Conservation (phyloP, 2,888 invertebrate species). For the Venusia cambrica region DNA sequence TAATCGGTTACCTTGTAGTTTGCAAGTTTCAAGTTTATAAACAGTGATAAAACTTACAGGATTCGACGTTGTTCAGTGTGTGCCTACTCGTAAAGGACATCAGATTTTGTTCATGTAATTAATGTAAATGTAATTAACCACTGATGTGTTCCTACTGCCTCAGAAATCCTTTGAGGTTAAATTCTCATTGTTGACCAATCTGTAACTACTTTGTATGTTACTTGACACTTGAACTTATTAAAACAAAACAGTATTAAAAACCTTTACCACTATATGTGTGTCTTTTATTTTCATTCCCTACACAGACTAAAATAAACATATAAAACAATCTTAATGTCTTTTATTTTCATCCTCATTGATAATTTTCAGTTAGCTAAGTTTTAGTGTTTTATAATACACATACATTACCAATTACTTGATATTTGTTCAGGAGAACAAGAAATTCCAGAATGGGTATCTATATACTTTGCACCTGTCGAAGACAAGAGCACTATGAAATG, state of each 20-base stretch:
- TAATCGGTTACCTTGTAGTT: slow-evolving; percentile 24
- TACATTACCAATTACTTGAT: slow-evolving; percentile 1
- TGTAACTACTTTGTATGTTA: too few species aligned
- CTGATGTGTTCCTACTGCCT: too few species aligned
- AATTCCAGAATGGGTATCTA: slow-evolving; percentile 61
- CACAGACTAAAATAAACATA: slow-evolving; percentile 3
- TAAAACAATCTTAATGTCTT: slow-evolving; percentile 8
- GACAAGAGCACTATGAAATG: slow-evolving; percentile 48
- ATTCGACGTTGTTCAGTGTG: slow-evolving; percentile 69
- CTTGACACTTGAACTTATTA: too few species aligned
- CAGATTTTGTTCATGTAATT: slow-evolving; percentile 71
- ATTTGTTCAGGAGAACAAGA: slow-evolving; percentile 28
- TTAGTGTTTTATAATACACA: neutral
- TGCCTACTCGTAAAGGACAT: slow-evolving; percentile 70
- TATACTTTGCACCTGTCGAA: slow-evolving; percentile 51
- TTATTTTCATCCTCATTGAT: slow-evolving; percentile 22
- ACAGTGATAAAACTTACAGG: slow-evolving; percentile 50
- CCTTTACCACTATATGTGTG: neutral
- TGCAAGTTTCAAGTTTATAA: slow-evolving; percentile 27
- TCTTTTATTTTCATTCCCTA: slow-evolving; percentile 11
- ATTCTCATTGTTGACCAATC: too few species aligned
- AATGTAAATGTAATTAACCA: too few species aligned
- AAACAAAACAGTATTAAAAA: too few species aligned
- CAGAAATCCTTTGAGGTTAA: too few species aligned
- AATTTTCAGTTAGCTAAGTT: slow-evolving; percentile 1